phyloP scores from a whole-genome alignment of 2,797 vertebrate species.

The Catamblyrhynchus diadema region DNA sequence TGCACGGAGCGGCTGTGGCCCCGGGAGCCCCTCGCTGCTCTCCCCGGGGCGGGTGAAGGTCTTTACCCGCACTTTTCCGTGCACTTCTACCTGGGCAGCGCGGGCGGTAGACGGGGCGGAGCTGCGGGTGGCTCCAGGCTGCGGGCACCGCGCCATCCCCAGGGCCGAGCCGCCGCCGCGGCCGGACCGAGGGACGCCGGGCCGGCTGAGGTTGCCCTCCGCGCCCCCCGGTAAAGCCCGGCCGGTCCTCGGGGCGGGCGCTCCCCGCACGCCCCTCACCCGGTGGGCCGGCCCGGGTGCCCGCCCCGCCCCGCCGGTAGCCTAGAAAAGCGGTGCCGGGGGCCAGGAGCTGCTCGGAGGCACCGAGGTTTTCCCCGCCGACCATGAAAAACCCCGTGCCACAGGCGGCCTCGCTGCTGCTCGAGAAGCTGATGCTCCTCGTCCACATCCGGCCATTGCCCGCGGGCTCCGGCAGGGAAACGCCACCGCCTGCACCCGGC shows the following conservation, averaged over 20 bases:
- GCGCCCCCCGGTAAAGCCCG: background rate
- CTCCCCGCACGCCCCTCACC: background rate
- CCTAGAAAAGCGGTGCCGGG: conserved; percentile 20
- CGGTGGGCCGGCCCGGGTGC: background rate
- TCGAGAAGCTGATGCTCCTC: conserved; percentile 83
- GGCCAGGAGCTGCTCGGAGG: background rate
- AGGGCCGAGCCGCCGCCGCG: background rate
- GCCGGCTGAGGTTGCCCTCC: no score
- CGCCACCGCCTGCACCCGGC: background rate
- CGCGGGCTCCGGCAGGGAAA: background rate
- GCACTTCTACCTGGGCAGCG: background rate
- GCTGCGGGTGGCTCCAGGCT: background rate
- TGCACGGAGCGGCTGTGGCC: background rate
- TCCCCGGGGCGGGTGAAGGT: background rate
- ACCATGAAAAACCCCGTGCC: conserved; percentile 36
- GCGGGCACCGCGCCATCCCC: background rate
- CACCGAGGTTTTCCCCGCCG: background rate
- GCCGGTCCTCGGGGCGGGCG: background rate
- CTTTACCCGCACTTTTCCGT: background rate
- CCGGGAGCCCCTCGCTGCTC: background rate
- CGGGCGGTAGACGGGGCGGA: no score
- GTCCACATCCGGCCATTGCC: conserved; percentile 76
- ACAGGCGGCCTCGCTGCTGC: conserved; percentile 58
- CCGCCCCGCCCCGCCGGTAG: conserved; percentile 30
- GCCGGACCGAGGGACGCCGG: accelerated